Percentiles rank a stretch among this genome's conserved stretches.
These are phyloP conservation scores for Strongylocentrotus purpuratus DNA, from an alignment of 35 echinoderm and acorn worm species.

Conservation along the genomic window DNA sequence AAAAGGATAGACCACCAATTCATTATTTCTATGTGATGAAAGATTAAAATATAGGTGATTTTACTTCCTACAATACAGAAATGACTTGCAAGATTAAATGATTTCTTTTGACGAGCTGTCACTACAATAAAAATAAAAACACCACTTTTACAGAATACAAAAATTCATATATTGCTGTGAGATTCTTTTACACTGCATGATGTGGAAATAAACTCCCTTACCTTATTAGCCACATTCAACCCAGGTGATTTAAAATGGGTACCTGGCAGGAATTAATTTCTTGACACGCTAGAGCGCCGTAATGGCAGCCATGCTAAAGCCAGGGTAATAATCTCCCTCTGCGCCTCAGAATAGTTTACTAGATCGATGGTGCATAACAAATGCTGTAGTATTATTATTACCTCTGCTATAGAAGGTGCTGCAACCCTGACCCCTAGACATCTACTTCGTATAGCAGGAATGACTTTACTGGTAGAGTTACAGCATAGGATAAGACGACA, in stretches of 20 bases:
- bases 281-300: no score
- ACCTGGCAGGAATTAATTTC: no score
- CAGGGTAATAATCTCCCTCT: no score
- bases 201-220: no score
- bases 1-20: no score
- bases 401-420: conserved; percentile 86
- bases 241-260: no score
- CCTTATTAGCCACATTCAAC: no score
- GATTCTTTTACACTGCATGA: no score
- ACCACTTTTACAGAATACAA: background rate
- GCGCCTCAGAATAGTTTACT: no score
- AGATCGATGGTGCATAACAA: no score
- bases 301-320: no score
- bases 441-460: conserved; percentile 93
- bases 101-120: background rate
- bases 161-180: background rate
- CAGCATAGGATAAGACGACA: conserved; percentile 95
- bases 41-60: background rate
- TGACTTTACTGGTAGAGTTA: conserved; percentile 99
- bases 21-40: no score
- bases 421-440: conserved; percentile 90
- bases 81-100: background rate
- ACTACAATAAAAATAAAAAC: background rate
- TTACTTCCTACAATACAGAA: background rate
- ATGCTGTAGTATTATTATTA: background rate